phyloP scores from a whole-genome alignment of 2,113 vertebrate species.

The Jacana jacana region DNA sequence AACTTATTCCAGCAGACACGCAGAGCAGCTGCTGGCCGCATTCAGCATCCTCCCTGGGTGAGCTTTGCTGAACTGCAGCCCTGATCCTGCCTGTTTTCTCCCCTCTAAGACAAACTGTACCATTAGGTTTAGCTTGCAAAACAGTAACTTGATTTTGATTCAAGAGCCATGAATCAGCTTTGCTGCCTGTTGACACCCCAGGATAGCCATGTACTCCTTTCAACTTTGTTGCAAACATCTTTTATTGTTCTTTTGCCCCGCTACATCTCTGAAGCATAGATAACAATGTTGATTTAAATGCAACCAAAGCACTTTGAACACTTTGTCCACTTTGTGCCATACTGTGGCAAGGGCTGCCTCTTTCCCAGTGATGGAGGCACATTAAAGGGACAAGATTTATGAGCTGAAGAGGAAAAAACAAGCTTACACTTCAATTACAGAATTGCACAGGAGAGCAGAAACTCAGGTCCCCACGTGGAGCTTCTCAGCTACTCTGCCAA shows the following conservation, averaged over 20 bases:
- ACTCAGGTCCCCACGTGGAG: neutral
- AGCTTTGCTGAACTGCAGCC: neutral
- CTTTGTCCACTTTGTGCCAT: neutral
- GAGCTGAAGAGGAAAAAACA: neutral
- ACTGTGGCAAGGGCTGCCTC: neutral
- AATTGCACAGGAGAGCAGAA: neutral
- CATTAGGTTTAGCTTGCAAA: neutral
- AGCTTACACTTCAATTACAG: neutral
- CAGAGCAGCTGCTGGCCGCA: neutral
- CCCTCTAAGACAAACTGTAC: neutral
- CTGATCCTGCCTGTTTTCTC: accelerated
- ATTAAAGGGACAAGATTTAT: neutral
- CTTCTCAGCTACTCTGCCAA: neutral
- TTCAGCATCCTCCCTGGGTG: accelerated
- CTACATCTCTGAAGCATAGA: neutral
- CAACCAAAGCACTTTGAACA: neutral
- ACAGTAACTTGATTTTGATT: neutral
- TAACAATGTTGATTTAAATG: constrained; percentile 13
- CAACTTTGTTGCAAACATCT: neutral
- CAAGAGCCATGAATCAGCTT: neutral
- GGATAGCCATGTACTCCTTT: neutral
- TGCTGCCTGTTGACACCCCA: neutral
- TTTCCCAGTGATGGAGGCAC: neutral
- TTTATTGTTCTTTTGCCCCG: neutral
- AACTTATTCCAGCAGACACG: neutral